Conservation (phyloP, 2,113 vertebrate species). For the Channa argus region DNA sequence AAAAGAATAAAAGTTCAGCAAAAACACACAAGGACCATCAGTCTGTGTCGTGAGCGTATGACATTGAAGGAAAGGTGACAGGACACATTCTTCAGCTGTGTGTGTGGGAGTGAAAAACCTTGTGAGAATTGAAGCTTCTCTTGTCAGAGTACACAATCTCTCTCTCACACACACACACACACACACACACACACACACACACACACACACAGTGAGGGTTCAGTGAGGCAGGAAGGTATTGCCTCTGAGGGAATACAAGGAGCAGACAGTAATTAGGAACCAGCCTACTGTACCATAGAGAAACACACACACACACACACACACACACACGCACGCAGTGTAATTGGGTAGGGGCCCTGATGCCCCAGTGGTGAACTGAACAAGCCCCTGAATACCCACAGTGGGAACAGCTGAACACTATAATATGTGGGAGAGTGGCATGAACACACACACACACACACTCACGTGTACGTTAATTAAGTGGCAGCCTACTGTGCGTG, state of each 20-base stretch:
- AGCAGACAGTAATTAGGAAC: slow-evolving; percentile 98
- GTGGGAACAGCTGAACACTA: slow-evolving; percentile 56
- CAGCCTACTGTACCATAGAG: slow-evolving; percentile 89
- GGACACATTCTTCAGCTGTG: not conserved
- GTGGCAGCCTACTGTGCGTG: slow-evolving; percentile 59
- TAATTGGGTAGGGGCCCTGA: slow-evolving; percentile 72
- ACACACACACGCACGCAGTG: slow-evolving; percentile 52
- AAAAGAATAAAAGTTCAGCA: too few species aligned
- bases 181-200: slow-evolving; percentile 35
- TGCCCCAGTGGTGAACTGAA: slow-evolving; percentile 71
- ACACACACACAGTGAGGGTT: slow-evolving; percentile 36
- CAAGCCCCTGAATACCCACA: slow-evolving; percentile 71
- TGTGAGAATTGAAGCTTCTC: slow-evolving; percentile 27
- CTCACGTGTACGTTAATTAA: slow-evolving; percentile 63
- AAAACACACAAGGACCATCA: too few species aligned
- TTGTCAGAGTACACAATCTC: slow-evolving; percentile 82
- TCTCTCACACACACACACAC: slow-evolving; percentile 16
- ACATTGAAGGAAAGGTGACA: too few species aligned
- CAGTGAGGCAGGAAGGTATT: slow-evolving; percentile 95
- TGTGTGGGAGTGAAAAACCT: slow-evolving; percentile 22
- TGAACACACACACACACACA: slow-evolving; percentile 30
- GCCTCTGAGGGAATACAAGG: slow-evolving; percentile 93
- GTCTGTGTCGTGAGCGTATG: too few species aligned
- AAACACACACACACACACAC: slow-evolving; percentile 40
- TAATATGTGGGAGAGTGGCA: slow-evolving; percentile 48